phyloP scores from a whole-genome alignment of 2,888 invertebrate genomes.

The Yponomeuta evonymella region DNA sequence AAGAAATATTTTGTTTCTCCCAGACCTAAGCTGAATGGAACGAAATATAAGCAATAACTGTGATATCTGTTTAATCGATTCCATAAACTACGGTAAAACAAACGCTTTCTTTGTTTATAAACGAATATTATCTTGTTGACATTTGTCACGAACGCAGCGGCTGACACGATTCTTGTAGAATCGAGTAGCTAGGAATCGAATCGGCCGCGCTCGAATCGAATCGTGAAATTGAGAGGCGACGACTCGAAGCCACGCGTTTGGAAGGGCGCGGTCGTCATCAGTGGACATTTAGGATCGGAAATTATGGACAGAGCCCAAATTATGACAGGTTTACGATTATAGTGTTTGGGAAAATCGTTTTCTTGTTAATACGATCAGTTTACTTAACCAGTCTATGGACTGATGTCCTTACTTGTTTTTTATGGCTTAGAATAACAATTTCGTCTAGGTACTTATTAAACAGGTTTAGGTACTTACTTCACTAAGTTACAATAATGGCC shows the following conservation, averaged over 20 bases:
- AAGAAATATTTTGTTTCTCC: no score
- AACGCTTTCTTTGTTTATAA: constrained; percentile 13
- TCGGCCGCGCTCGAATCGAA: not conserved
- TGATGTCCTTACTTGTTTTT: not conserved
- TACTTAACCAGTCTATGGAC: not conserved
- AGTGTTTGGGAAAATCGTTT: not conserved
- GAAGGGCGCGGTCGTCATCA: not conserved
- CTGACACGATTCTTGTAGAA: not conserved
- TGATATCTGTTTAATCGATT: constrained; percentile 7
- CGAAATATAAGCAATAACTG: not conserved
- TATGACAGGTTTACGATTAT: constrained; percentile 6
- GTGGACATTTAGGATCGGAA: constrained; percentile 4
- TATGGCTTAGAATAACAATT: not conserved
- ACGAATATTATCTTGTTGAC: constrained; percentile 30
- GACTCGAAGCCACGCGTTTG: not conserved
- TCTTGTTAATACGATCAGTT: not conserved
- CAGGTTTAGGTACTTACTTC: no score
- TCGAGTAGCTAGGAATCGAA: constrained; percentile 13
- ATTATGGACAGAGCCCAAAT: constrained; percentile 4
- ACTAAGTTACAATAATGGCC: no score
- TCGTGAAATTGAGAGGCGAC: not conserved
- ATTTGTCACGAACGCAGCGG: constrained; percentile 20
- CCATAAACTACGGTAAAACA: not conserved
- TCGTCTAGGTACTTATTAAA: no score
- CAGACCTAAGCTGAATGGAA: not conserved